Base-by-base conservation (phyloP, 2,888 invertebrate genomes). In the Aricia artaxerxes region DNA sequence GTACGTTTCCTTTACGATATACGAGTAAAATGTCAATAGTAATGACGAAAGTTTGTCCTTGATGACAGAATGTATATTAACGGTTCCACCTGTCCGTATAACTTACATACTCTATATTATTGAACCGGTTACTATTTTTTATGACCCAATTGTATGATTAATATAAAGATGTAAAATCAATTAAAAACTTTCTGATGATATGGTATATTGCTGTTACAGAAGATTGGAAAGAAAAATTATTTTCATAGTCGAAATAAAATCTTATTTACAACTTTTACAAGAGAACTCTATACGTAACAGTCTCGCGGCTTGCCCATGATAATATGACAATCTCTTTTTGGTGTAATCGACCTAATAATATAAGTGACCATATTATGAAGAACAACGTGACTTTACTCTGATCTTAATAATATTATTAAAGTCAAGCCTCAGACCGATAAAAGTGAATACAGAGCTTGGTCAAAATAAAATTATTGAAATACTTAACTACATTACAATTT, bases 131-230 rank as follows among this genome's bases (percentile, higher is more conserved):
- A 53, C 24, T 24, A 53, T 53, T 76, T 31, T 16, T 76, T 76
- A 76, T 76, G 24, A 38, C 76, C 76, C 76, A 76, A 76, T 76
- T 35, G 16, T 57, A 35, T 76, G 53, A 75, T 44, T 49, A 75
- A 53, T 75, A 49, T 16, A 4, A 24, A n/a, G n/a, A 38, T 35
- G 16, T 73, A n/a, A 4, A 40, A 5, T 13, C 40, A 57, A 57
- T 49, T 57, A 57, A 57, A 4, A 57, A 53, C 53, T 53, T 53
- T 53, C 2, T 16, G 57, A 4, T 16, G 3, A 16, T 57, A 57
- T 53, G 4, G 16, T 57, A 0, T 57, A 57, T 57, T 16, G 1
- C 0, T 49, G 11, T 49, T 57, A 57, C 16, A 53, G 13, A 13
- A 13, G 16, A 57, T 9, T 4, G 16, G 53, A 53, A 53, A 53